Evolutionary conservation across 2,113 vertebrate species (phyloP), one percentile per base, ranked within the genome.

Genomic region (Xiphias gladius): DNA sequence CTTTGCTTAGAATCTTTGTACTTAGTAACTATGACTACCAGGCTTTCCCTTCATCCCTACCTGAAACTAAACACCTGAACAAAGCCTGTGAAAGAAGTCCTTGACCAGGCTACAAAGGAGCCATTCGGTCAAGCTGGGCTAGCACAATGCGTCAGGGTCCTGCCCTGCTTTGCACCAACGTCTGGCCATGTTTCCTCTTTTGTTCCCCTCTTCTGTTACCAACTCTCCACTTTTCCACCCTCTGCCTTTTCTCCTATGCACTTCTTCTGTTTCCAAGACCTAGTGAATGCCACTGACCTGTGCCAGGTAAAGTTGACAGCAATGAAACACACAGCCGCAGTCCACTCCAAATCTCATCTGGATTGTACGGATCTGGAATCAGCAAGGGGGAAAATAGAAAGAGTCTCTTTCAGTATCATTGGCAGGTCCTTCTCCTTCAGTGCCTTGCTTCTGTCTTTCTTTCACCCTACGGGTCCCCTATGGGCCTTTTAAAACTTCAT

Each of bases 41-140:
- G 43, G 30, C 52, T 79, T 82, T 83, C 75, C 79, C 76, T 79
- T 89, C 39, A 82, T 83, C 64, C 69, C 86, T 30, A 91, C 81
- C 91, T 93, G 91, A 91, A 93, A 94, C 86, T 58, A 75, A 90
- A 94, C 86, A 89, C 86, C 86, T 86, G 78, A 63, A 72, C 70
- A 82, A 88, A 86, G 65, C 46, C 71, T 26, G 39, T 79, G 72
- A 83, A 85, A 79, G 73, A 73, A 66, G 26, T 83, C 76, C 39
- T 35, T 83, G 73, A 85, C 85, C 55, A 76, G 52, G 39, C 81
- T 87, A 89, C 81, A 90, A 93, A 87, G 84, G 83, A 50, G 43
- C 43, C 71, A 67, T 89, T 92, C 86, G 78, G 90, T 89, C 87
- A 89, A 93, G 81, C 65, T 76, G 72, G 73, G 68, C 70, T 55